Percentiles rank a stretch among this genome's conserved stretches.
Conservation (phyloP, 2,888 invertebrate species). For the Amitus sp. region DNA sequence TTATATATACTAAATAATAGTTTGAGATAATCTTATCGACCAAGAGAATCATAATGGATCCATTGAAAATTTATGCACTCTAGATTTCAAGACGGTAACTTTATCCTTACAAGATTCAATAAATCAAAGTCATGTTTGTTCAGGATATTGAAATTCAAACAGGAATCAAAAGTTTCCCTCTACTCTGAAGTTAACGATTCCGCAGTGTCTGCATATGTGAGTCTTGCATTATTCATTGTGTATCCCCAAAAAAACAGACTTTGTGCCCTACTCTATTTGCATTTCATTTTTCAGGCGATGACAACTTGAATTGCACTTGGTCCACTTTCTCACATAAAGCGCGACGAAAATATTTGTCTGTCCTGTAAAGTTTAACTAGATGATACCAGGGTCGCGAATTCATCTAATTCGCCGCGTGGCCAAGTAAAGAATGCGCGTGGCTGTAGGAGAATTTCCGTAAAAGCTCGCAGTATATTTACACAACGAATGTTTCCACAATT, state of each 20-base stretch:
- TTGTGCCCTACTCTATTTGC: too few species aligned
- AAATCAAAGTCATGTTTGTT: slow-evolving; percentile 5
- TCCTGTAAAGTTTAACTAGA: slow-evolving; percentile 8
- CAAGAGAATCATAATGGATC: too few species aligned
- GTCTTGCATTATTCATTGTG: neutral
- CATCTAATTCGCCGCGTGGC: slow-evolving; percentile 21
- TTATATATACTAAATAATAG: too few species aligned
- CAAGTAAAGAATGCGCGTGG: slow-evolving; percentile 17
- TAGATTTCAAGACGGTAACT: neutral
- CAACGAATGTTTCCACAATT: too few species aligned
- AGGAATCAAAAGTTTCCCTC: neutral
- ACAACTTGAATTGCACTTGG: neutral
- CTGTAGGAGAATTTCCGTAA: slow-evolving; percentile 24
- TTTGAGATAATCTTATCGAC: too few species aligned
- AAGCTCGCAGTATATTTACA: slow-evolving; percentile 31
- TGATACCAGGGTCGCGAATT: slow-evolving; percentile 17
- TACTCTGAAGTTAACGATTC: neutral
- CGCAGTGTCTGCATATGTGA: neutral
- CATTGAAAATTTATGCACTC: too few species aligned
- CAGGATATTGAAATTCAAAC: neutral
- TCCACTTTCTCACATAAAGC: neutral
- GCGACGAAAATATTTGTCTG: neutral
- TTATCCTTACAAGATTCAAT: neutral
- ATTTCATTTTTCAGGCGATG: too few species aligned
- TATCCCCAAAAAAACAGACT: too few species aligned